Evolutionary conservation across 30 jellyfish, hydroid and myxozoan species (phyloP).

Genomic region (Morbakka virulenta): DNA sequence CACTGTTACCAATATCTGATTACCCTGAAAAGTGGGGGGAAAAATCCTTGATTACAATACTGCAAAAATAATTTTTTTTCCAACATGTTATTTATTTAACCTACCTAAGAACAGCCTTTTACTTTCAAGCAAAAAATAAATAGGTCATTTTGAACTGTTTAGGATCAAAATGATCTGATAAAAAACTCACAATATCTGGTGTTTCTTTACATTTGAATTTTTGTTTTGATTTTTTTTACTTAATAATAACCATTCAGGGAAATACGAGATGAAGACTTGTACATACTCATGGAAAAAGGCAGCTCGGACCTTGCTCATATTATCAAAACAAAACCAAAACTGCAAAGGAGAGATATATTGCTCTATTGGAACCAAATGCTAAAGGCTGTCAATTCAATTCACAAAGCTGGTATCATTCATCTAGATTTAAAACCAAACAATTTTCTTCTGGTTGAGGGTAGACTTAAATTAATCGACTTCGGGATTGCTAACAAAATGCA

Average conservation of each 20-base stretch:
- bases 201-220: too few species aligned
- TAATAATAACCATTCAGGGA: too few species aligned
- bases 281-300: conserved; percentile 94
- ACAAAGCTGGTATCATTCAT: conserved; percentile 78
- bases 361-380: conserved; percentile 83
- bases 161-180: neutral
- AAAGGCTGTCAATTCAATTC: conserved; percentile 76
- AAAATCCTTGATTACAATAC: too few species aligned
- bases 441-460: conserved; percentile 77
- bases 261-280: conserved; percentile 41
- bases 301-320: conserved; percentile 68
- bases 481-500: conserved; percentile 89
- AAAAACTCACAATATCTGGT: too few species aligned
- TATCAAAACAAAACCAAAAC: conserved; percentile 27
- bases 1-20: too few species aligned
- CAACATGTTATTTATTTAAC: too few species aligned
- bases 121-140: too few species aligned
- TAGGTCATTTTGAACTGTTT: too few species aligned
- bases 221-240: too few species aligned
- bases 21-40: too few species aligned
- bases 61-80: too few species aligned
- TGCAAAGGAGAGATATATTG: conserved; percentile 40
- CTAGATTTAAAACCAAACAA: conserved; percentile 95
- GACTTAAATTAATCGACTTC: conserved; percentile 85
- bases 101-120: too few species aligned